phyloP scores from a whole-genome alignment of 2,113 vertebrate genomes.

The Gymnogyps californianus region DNA sequence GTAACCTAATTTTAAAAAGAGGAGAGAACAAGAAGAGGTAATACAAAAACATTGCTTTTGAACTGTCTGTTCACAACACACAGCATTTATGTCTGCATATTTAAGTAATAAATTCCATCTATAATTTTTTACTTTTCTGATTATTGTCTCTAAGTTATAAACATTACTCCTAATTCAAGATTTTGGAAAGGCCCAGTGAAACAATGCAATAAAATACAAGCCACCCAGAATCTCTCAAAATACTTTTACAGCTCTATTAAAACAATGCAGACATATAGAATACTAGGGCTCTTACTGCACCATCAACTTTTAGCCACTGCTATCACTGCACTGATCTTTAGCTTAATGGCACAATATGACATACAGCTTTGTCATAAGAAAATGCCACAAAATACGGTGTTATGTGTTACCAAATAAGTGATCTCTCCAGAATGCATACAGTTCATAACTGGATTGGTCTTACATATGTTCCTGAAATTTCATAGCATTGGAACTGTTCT shows the following conservation, averaged over 20 bases:
- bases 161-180: not conserved
- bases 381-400: not conserved
- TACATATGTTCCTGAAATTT: not conserved
- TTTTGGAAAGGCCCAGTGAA: not conserved
- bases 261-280: not conserved
- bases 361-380: not conserved
- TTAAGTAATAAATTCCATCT: not conserved
- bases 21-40: not conserved
- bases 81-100: not conserved
- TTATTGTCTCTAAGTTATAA: not conserved
- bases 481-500: not conserved
- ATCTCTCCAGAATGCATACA: not conserved
- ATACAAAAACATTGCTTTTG: not conserved
- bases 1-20: constrained; percentile 49
- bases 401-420: not conserved
- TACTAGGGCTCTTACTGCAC: not conserved
- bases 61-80: not conserved
- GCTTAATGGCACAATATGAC: not conserved
- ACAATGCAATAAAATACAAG: not conserved
- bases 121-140: not conserved
- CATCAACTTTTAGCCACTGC: not conserved
- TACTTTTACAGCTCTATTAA: not conserved
- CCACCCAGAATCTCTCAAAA: not conserved
- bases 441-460: not conserved
- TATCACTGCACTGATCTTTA: not conserved